These are phyloP conservation scores for Patella caerulea DNA, from an alignment of 2,888 invertebrate species.

Conservation along the genomic window DNA sequence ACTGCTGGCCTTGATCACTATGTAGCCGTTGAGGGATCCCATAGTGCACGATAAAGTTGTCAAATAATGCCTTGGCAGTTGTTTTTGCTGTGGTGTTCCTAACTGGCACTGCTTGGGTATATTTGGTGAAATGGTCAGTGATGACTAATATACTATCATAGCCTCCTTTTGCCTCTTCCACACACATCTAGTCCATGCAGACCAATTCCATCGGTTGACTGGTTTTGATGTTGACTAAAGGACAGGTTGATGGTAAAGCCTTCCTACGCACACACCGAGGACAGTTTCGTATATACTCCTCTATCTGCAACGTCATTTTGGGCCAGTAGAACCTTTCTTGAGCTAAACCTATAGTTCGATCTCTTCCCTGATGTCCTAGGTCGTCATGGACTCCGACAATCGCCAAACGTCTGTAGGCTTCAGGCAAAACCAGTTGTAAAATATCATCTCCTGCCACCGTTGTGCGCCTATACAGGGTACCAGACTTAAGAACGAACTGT, in stretches of 20 bases:
- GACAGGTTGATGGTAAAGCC: background rate
- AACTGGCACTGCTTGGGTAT: slow-evolving; percentile 18
- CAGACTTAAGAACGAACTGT: slow-evolving; percentile 11
- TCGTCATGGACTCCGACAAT: slow-evolving; percentile 13
- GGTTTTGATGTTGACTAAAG: background rate
- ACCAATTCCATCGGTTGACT: slow-evolving; percentile 16
- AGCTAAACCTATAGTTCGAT: slow-evolving; percentile 2
- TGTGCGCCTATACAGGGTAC: slow-evolving; percentile 15
- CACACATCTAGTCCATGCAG: slow-evolving; percentile 21
- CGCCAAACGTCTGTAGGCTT: background rate
- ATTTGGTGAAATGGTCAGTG: slow-evolving; percentile 25
- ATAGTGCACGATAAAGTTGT: background rate
- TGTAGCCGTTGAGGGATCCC: background rate
- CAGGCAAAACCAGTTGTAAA: slow-evolving; percentile 19
- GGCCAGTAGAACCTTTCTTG: background rate
- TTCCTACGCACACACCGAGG: slow-evolving; percentile 13
- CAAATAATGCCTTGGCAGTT: slow-evolving; percentile 6
- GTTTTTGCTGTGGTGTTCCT: slow-evolving; percentile 25
- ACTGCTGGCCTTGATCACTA: background rate
- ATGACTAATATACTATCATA: slow-evolving; percentile 19
- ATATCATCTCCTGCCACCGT: slow-evolving; percentile 9
- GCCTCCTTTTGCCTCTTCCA: slow-evolving; percentile 18
- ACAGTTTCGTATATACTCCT: slow-evolving; percentile 19
- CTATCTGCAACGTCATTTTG: background rate
- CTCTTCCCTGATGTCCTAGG: slow-evolving; percentile 24